These are phyloP conservation scores for Toxotes lorentzi DNA, from an alignment of 2,797 vertebrate genomes.

Conservation along the genomic window DNA sequence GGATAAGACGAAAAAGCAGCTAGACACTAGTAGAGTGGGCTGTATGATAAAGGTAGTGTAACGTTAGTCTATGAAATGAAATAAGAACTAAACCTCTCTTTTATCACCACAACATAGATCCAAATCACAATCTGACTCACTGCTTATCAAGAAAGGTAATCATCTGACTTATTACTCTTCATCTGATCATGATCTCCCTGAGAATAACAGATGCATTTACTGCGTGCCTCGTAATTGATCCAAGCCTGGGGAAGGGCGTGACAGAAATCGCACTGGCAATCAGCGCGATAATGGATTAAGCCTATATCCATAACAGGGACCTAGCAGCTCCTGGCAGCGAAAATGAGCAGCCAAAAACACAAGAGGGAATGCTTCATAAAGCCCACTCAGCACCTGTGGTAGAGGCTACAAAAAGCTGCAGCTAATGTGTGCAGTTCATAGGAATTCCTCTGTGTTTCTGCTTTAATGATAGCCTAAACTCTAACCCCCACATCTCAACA, in stretches of 20 bases:
- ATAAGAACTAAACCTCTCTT: slow-evolving; percentile 56
- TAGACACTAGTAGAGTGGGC: slow-evolving; percentile 44
- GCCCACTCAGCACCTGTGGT: slow-evolving; percentile 73
- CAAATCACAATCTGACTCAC: slow-evolving; percentile 62
- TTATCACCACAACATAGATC: slow-evolving; percentile 52
- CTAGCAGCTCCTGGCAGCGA: slow-evolving; percentile 43
- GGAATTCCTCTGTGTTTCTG: slow-evolving; percentile 71
- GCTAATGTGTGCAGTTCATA: slow-evolving; percentile 62
- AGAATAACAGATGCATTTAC: slow-evolving; percentile 66
- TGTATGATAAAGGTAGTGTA: slow-evolving; percentile 60
- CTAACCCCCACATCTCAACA: slow-evolving; percentile 66
- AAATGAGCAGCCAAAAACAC: slow-evolving; percentile 69
- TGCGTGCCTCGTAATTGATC: slow-evolving; percentile 73
- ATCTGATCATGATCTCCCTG: slow-evolving; percentile 54
- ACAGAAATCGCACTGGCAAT: slow-evolving; percentile 77
- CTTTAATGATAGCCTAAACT: slow-evolving; percentile 77
- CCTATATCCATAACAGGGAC: slow-evolving; percentile 69
- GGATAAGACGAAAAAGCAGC: slow-evolving; percentile 67
- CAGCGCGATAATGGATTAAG: slow-evolving; percentile 75
- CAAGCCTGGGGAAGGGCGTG: slow-evolving; percentile 64
- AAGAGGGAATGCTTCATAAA: slow-evolving; percentile 69
- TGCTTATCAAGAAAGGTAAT: slow-evolving; percentile 72
- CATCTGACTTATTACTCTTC: slow-evolving; percentile 63
- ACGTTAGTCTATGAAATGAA: slow-evolving; percentile 52
- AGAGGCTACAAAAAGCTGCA: slow-evolving; percentile 54